Conservation (phyloP, 2,113 vertebrate genomes). For the Boulengeromyrus knoepffleri region DNA sequence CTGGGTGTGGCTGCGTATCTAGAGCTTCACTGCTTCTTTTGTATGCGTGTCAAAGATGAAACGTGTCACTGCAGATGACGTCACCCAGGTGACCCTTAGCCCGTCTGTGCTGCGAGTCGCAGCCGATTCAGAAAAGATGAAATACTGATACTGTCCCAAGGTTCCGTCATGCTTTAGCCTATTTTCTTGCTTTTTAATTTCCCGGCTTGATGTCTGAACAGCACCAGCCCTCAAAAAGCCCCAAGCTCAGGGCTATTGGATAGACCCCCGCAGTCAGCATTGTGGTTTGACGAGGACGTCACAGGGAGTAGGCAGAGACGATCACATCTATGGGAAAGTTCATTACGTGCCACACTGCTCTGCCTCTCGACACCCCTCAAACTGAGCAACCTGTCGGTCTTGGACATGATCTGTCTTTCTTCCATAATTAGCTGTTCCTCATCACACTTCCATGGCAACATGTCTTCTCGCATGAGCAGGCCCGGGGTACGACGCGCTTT, state of each 20-base stretch:
- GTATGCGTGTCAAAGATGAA: neutral
- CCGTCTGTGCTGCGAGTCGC: neutral
- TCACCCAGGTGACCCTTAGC: neutral
- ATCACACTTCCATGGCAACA: neutral
- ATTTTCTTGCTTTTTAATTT: neutral
- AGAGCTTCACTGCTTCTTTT: neutral
- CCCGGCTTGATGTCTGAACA: neutral
- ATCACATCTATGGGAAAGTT: neutral
- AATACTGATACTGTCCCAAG: constrained; percentile 8
- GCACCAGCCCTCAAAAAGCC: neutral
- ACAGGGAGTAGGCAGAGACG: neutral
- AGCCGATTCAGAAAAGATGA: constrained; percentile 9
- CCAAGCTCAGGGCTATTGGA: neutral
- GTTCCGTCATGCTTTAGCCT: neutral
- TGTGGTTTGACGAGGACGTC: neutral
- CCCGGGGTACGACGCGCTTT: neutral
- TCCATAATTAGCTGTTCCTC: neutral
- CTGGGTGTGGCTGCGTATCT: neutral
- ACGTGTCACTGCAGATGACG: neutral
- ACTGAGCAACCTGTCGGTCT: neutral
- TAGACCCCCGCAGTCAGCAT: neutral
- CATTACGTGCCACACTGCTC: neutral
- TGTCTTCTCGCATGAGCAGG: neutral
- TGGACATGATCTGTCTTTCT: neutral
- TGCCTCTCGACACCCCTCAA: neutral